Conservation (phyloP, 2,113 vertebrate species). For the Ptychochromis oligacanthus region DNA sequence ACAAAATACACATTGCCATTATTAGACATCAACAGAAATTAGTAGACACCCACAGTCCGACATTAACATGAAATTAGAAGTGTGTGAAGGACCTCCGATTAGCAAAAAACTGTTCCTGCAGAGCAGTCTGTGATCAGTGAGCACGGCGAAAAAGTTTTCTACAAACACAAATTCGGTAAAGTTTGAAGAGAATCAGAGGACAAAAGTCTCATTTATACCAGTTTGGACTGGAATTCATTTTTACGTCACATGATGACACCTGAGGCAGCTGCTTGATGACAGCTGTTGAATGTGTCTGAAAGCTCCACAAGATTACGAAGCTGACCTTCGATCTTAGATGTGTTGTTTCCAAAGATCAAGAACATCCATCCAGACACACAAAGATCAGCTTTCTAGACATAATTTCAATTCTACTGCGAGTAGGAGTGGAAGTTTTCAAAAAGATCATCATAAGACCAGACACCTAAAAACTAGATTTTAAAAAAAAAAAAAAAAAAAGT, state of each 20-base stretch:
- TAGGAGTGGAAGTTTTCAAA: constrained; percentile 3
- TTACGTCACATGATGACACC: neutral
- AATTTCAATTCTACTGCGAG: neutral
- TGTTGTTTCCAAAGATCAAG: constrained; percentile 21
- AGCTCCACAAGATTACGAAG: constrained; percentile 6
- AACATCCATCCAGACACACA: neutral
- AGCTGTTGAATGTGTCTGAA: neutral
- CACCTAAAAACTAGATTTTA: neutral
- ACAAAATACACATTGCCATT: constrained; percentile 62
- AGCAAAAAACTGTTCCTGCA: constrained; percentile 36
- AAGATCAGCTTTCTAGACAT: constrained; percentile 24
- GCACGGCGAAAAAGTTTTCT: constrained; percentile 5
- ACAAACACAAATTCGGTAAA: neutral
- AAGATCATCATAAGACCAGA: neutral
- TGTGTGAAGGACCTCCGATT: constrained; percentile 28
- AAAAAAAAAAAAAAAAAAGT: neutral
- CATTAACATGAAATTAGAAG: constrained; percentile 42
- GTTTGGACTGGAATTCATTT: constrained; percentile 5
- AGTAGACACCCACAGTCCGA: constrained; percentile 43
- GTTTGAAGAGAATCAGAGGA: constrained; percentile 1
- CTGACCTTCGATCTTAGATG: constrained; percentile 4
- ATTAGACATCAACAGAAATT: constrained; percentile 46
- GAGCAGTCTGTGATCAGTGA: constrained; percentile 25
- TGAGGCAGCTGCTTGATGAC: neutral
- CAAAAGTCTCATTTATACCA: constrained; percentile 10